Evolutionary conservation across 1,140 invertebrate genomes (phyloP).

Genomic region (Mercenaria mercenaria): DNA sequence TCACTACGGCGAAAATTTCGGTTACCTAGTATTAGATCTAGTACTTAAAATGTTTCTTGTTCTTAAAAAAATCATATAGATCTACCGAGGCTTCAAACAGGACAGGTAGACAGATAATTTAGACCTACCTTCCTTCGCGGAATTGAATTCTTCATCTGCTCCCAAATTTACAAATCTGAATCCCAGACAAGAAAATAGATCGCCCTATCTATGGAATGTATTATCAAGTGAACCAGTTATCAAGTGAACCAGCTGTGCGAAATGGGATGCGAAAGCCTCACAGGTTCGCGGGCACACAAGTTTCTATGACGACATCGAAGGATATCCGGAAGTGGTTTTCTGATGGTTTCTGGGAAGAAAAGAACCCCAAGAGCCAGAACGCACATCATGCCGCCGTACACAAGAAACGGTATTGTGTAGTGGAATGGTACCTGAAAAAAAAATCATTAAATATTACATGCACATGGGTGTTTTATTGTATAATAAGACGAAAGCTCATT

Average conservation of each 20-base stretch:
- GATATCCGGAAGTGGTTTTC: slow-evolving; percentile 74
- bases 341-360: slow-evolving; percentile 72
- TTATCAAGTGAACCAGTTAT: background rate
- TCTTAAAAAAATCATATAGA: too few species aligned
- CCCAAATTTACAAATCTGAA: background rate
- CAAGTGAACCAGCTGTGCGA: background rate
- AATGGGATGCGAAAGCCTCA: background rate
- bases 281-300: slow-evolving; percentile 61
- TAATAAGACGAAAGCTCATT: too few species aligned
- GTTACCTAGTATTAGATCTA: too few species aligned
- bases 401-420: slow-evolving; percentile 73
- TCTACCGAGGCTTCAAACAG: too few species aligned
- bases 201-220: background rate
- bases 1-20: too few species aligned
- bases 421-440: slow-evolving; percentile 73
- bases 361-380: slow-evolving; percentile 72
- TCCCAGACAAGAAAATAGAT: background rate
- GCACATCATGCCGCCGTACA: slow-evolving; percentile 73
- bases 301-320: slow-evolving; percentile 78
- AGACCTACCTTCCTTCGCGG: background rate
- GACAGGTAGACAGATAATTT: too few species aligned
- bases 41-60: too few species aligned
- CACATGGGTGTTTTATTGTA: too few species aligned
- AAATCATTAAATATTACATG: slow-evolving; percentile 6
- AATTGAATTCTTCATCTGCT: background rate